Conservation (phyloP, 2,797 vertebrate genomes). For the Leptatherina wallacei region DNA sequence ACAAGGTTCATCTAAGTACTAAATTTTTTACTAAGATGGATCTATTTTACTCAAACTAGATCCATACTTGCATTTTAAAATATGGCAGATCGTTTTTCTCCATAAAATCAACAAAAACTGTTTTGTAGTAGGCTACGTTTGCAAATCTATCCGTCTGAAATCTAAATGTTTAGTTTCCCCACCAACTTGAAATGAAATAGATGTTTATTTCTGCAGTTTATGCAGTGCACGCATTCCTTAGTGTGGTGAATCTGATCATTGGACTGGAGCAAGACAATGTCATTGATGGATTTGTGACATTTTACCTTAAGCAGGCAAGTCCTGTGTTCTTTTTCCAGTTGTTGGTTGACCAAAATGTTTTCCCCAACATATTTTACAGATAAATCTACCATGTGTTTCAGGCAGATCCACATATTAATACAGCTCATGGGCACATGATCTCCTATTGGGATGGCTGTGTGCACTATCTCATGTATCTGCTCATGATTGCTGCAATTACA, state of each 20-base stretch:
- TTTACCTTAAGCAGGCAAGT: slow-evolving; percentile 92
- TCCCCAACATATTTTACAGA: not conserved
- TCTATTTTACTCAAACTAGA: too few species aligned
- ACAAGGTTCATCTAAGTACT: not conserved
- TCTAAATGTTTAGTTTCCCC: not conserved
- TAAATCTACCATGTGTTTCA: slow-evolving; percentile 54
- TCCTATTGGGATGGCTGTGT: slow-evolving; percentile 95
- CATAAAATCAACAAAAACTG: too few species aligned
- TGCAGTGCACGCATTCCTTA: slow-evolving; percentile 90
- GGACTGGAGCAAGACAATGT: slow-evolving; percentile 94
- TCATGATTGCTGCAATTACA: slow-evolving; percentile 94
- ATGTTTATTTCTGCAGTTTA: slow-evolving; percentile 82
- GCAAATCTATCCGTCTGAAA: not conserved
- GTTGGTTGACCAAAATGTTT: not conserved
- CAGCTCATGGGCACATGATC: slow-evolving; percentile 92
- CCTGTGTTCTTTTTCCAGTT: not conserved
- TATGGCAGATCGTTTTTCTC: too few species aligned
- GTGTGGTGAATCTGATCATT: slow-evolving; percentile 93
- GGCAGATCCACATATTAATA: slow-evolving; percentile 90
- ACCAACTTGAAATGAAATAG: not conserved
- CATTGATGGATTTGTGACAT: slow-evolving; percentile 94
- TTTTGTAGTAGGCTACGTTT: not conserved
- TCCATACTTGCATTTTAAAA: too few species aligned
- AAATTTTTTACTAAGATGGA: too few species aligned
- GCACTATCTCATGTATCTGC: slow-evolving; percentile 95